Conservation (phyloP, 1,140 invertebrate genomes). For the Pogonus chalceus region DNA sequence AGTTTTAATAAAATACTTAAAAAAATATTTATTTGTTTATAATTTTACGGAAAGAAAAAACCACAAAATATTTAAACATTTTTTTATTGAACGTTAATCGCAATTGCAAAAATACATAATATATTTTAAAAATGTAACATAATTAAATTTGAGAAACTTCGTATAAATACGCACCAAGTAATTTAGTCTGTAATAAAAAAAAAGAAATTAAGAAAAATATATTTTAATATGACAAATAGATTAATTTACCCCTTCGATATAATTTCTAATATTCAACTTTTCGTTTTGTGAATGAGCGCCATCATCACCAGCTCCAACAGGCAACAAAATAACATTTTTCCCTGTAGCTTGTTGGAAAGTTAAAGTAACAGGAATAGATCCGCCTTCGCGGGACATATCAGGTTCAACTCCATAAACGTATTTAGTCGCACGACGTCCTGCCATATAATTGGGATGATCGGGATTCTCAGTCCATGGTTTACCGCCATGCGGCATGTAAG, state of each 20-base stretch:
- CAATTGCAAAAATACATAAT: too few relatives aligned
- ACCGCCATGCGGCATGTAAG: conserved; percentile 63
- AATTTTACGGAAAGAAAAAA: too few relatives aligned
- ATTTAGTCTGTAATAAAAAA: conserved; percentile 64
- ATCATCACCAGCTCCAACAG: conserved; percentile 87
- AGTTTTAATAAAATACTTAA: too few relatives aligned
- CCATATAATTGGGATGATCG: conserved; percentile 82
- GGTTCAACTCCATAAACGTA: conserved; percentile 87
- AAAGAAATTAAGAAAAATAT: conserved; percentile 7
- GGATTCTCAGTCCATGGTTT: conserved; percentile 88
- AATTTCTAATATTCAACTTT: conserved; percentile 86
- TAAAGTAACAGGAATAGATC: conserved; percentile 90
- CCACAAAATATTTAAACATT: too few relatives aligned
- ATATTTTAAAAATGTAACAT: too few relatives aligned
- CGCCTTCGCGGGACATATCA: conserved; percentile 90
- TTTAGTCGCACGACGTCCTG: conserved; percentile 77
- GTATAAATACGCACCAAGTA: conserved; percentile 74
- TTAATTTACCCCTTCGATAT: conserved; percentile 83
- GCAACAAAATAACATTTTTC: conserved; percentile 86
- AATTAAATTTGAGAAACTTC: conserved; percentile 58
- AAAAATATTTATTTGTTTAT: too few relatives aligned
- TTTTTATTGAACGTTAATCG: too few relatives aligned
- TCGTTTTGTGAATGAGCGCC: conserved; percentile 98
- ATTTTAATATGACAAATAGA: neutral
- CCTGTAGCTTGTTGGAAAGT: conserved; percentile 82